Evolutionary conservation across 2,113 vertebrate species (phyloP).

Genomic region (Echinops telfairi): DNA sequence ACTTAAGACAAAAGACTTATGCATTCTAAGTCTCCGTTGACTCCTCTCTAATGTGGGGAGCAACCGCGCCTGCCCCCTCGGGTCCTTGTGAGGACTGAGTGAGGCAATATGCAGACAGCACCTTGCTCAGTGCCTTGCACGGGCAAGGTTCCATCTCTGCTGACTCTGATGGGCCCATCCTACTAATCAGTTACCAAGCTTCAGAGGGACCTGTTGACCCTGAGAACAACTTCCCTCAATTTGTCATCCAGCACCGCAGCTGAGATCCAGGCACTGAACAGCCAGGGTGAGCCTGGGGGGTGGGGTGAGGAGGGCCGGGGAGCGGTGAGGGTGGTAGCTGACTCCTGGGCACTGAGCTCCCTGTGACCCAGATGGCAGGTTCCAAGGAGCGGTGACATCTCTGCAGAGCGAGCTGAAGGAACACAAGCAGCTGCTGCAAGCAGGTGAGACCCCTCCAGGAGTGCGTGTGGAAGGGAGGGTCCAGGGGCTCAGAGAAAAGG

Average conservation of each 20-base stretch:
- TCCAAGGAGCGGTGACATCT: not conserved
- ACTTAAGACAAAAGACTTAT: no score
- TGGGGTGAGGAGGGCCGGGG: not conserved
- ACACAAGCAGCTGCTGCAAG: not conserved
- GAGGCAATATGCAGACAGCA: no score
- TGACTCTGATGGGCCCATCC: no score
- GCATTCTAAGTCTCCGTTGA: no score
- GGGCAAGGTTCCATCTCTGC: no score
- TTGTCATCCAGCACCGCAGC: not conserved
- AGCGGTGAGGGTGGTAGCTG: not conserved
- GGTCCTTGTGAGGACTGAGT: no score
- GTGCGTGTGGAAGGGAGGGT: not conserved
- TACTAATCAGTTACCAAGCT: no score
- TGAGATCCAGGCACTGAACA: not conserved
- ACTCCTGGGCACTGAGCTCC: not conserved
- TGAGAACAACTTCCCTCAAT: not conserved
- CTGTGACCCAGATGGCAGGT: not conserved
- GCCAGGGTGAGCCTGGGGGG: not conserved
- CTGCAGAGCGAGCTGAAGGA: not conserved
- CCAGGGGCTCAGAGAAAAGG: not conserved
- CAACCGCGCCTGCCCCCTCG: no score
- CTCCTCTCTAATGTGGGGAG: no score
- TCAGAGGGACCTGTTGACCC: no score
- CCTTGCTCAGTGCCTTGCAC: no score
- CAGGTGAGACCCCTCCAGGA: not conserved